A percentile compares a stretch with the other conserved stretches of the same genome.
These are phyloP conservation scores for Esox masquinongy DNA, from an alignment of 2,797 vertebrate genomes.

Conservation along the genomic window DNA sequence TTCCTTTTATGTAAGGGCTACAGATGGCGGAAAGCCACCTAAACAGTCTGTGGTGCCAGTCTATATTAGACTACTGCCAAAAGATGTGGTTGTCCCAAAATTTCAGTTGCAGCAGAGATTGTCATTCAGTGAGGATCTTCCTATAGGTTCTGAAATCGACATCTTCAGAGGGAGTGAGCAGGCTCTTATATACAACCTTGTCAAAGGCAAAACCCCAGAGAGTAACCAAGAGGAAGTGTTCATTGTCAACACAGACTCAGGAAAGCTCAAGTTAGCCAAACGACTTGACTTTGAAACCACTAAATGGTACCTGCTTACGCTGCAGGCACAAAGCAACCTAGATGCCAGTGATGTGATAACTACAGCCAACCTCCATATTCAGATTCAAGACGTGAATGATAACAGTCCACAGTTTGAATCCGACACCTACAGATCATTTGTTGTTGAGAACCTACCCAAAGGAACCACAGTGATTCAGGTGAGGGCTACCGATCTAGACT, in stretches of 20 bases:
- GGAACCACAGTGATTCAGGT: constrained; percentile 80
- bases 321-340: constrained; percentile 66
- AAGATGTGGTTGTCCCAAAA: constrained; percentile 70
- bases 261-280: constrained; percentile 80
- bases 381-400: constrained; percentile 83
- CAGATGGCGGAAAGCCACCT: constrained; percentile 75
- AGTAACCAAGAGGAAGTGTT: constrained; percentile 81
- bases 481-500: constrained; percentile 80
- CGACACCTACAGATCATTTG: constrained; percentile 76
- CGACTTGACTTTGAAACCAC: constrained; percentile 81
- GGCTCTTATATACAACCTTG: constrained; percentile 71
- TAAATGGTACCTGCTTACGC: constrained; percentile 80
- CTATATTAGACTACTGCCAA: constrained; percentile 78
- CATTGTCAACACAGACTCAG: constrained; percentile 77
- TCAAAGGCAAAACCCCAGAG: constrained; percentile 80
- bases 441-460: constrained; percentile 81
- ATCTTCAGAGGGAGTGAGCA: constrained; percentile 69
- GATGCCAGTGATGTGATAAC: constrained; percentile 71
- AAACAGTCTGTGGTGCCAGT: constrained; percentile 78
- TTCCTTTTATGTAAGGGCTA: constrained; percentile 80
- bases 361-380: constrained; percentile 78
- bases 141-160: constrained; percentile 79
- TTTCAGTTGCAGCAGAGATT: constrained; percentile 80
- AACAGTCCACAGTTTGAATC: constrained; percentile 82
- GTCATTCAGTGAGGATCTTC: constrained; percentile 73